These are phyloP conservation scores for Blastobasis lacticolella DNA, from an alignment of 2,888 invertebrate species.

Conservation along the genomic window DNA sequence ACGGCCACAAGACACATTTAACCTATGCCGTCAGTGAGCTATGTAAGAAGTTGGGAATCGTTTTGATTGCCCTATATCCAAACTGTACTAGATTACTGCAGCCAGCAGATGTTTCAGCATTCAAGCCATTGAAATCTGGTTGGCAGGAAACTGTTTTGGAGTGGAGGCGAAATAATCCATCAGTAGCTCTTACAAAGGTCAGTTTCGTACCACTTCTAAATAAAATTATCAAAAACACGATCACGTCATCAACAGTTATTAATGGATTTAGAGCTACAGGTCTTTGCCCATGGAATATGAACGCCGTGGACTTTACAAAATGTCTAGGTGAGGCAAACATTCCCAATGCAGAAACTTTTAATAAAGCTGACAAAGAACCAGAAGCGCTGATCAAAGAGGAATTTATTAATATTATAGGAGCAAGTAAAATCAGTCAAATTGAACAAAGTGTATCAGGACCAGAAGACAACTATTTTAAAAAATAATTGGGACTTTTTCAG, in stretches of 20 bases:
- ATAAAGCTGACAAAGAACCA: background rate
- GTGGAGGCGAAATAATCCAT: slow-evolving; percentile 15
- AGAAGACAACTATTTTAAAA: too few species aligned
- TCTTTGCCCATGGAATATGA: slow-evolving; percentile 13
- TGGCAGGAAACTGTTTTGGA: slow-evolving; percentile 15
- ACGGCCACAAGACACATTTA: slow-evolving; percentile 16
- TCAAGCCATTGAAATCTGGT: slow-evolving; percentile 17
- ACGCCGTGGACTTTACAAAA: slow-evolving; percentile 14
- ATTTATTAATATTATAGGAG: background rate
- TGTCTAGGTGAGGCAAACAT: slow-evolving; percentile 1
- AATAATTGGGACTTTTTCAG: too few species aligned
- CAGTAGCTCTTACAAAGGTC: slow-evolving; percentile 12
- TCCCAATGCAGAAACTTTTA: background rate
- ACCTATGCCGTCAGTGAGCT: slow-evolving; percentile 14
- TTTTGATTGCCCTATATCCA: slow-evolving; percentile 18
- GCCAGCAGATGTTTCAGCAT: slow-evolving; percentile 21
- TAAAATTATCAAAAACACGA: slow-evolving; percentile 9
- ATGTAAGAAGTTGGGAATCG: slow-evolving; percentile 10
- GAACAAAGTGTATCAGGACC: too few species aligned
- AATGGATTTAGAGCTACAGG: slow-evolving; percentile 19
- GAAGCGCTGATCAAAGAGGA: background rate
- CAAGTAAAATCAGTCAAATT: too few species aligned
- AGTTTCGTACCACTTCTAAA: slow-evolving; percentile 18
- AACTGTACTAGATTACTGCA: slow-evolving; percentile 19
- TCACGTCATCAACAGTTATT: slow-evolving; percentile 11